These are phyloP conservation scores for Trisateles emortualis DNA, from an alignment of 2,888 invertebrate species.

Conservation along the genomic window DNA sequence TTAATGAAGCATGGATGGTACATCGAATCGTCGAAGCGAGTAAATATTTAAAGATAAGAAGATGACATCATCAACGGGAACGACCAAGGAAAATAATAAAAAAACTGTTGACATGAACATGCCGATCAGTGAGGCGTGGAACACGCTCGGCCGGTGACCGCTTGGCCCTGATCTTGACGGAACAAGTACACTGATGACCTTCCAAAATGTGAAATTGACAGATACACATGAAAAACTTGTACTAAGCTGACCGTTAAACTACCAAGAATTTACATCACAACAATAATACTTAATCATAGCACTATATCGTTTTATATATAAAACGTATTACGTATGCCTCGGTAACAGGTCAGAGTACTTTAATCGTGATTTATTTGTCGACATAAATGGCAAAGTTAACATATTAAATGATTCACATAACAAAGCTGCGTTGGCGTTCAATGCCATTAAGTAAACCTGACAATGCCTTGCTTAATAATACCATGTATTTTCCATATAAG, in stretches of 20 bases:
- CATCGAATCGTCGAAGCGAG: slow-evolving; percentile 22
- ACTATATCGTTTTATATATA: neutral
- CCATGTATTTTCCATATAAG: slow-evolving; percentile 14
- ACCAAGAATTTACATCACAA: slow-evolving; percentile 29
- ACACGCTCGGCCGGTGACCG: slow-evolving; percentile 70
- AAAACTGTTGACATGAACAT: slow-evolving; percentile 62
- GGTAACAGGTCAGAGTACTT: slow-evolving; percentile 40
- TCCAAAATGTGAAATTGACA: slow-evolving; percentile 37
- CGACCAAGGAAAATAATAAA: slow-evolving; percentile 69
- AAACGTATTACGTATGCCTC: slow-evolving; percentile 34
- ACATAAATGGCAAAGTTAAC: slow-evolving; percentile 55
- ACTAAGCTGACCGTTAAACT: slow-evolving; percentile 19
- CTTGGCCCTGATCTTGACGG: slow-evolving; percentile 81
- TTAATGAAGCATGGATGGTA: slow-evolving; percentile 49
- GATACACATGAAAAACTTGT: slow-evolving; percentile 12
- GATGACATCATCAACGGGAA: slow-evolving; percentile 76
- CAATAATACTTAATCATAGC: slow-evolving; percentile 12
- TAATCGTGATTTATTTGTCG: slow-evolving; percentile 56
- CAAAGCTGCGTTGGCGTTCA: slow-evolving; percentile 57
- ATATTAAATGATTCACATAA: slow-evolving; percentile 57
- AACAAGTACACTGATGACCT: slow-evolving; percentile 59
- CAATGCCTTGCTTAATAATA: slow-evolving; percentile 29
- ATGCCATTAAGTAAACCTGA: slow-evolving; percentile 46
- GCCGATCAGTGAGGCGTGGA: slow-evolving; percentile 63
- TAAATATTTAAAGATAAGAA: slow-evolving; percentile 54